Evolutionary conservation across 2,888 invertebrate species (phyloP).

Genomic region (Caenorhabditis doughertyi): DNA sequence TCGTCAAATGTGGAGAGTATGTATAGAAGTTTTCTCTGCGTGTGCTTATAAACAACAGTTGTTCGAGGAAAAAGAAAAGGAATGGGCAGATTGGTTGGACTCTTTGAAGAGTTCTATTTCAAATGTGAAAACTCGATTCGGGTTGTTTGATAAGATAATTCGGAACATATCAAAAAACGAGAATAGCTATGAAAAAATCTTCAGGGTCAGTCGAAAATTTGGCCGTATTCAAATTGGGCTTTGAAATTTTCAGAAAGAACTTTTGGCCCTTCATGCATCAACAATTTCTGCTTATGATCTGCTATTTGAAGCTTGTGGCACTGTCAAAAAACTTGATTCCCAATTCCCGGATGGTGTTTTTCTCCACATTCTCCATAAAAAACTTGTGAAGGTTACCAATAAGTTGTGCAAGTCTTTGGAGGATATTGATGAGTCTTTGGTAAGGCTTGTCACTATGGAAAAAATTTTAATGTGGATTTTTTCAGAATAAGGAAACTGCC

Average conservation of each 20-base stretch:
- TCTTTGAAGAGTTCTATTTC: background rate
- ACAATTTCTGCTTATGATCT: background rate
- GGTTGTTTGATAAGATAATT: background rate
- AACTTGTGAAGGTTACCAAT: background rate
- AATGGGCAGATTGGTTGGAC: background rate
- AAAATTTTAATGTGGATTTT: too few species aligned
- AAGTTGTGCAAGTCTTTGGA: background rate
- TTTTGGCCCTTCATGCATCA: background rate
- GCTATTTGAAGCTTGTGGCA: background rate
- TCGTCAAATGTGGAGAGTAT: background rate
- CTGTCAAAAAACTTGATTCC: background rate
- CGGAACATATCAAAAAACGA: background rate
- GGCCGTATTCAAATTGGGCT: background rate
- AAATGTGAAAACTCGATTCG: background rate
- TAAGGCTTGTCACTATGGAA: background rate
- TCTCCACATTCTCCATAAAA: background rate
- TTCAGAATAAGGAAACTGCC: background rate
- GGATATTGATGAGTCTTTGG: background rate
- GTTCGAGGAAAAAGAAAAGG: slow-evolving; percentile 1
- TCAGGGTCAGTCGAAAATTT: background rate
- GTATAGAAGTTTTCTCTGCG: background rate
- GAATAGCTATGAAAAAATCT: background rate
- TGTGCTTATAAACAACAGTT: background rate
- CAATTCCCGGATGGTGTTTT: background rate
- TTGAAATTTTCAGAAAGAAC: slow-evolving; percentile 7